Evolutionary conservation across 2,113 vertebrate species (phyloP).

Genomic region (Melanocharis versteri): DNA sequence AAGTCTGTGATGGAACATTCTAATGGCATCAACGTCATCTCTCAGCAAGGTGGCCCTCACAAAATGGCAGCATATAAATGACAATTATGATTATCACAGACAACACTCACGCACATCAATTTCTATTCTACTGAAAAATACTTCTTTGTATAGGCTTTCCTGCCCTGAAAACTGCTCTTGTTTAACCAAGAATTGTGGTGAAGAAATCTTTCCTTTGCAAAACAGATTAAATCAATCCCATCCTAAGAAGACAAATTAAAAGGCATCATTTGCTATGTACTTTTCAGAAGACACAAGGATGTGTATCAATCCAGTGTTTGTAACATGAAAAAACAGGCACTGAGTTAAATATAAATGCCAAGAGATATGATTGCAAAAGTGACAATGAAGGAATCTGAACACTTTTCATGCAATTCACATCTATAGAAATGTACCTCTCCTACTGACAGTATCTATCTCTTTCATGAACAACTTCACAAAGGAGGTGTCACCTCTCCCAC

Average conservation of each 20-base stretch:
- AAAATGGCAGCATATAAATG: background rate
- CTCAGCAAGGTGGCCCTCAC: background rate
- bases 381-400: background rate
- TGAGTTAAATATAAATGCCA: background rate
- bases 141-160: background rate
- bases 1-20: background rate
- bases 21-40: background rate
- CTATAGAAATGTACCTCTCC: background rate
- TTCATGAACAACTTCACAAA: background rate
- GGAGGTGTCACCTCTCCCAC: background rate
- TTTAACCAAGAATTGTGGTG: background rate
- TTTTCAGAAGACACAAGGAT: background rate
- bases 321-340: background rate
- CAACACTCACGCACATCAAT: background rate
- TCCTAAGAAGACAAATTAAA: background rate
- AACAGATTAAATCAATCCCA: background rate
- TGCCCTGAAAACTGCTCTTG: background rate
- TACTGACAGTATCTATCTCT: background rate
- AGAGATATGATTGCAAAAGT: background rate
- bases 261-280: background rate
- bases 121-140: background rate
- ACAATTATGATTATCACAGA: background rate
- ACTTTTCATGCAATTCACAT: background rate
- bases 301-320: background rate
- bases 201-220: background rate